Percentiles rank a stretch among this genome's conserved stretches.
Evolutionary conservation across 2,113 vertebrate genomes (phyloP).

Genomic region (Lates calcarifer): DNA sequence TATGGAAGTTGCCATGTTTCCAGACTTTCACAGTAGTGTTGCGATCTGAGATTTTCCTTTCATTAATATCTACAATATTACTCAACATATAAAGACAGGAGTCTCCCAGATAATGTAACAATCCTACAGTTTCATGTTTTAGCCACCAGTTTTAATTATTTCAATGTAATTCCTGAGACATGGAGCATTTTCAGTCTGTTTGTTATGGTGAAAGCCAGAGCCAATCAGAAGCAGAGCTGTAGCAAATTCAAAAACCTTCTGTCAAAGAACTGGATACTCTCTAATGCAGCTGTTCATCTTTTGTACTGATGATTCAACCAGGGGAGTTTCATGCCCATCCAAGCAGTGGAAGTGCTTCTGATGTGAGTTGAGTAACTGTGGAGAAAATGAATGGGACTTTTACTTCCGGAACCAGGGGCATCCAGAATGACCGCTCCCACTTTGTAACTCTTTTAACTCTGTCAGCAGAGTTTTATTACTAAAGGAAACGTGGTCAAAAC

Average conservation of each 20-base stretch:
- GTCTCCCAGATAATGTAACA: not conserved
- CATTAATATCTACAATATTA: no score
- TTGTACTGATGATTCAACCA: not conserved
- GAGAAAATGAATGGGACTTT: not conserved
- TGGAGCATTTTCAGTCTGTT: not conserved
- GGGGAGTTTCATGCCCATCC: not conserved
- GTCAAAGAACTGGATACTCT: not conserved
- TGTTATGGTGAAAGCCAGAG: not conserved
- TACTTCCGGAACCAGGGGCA: not conserved
- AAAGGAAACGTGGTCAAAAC: not conserved
- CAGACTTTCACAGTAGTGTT: not conserved
- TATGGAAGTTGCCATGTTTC: no score
- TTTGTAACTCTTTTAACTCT: not conserved
- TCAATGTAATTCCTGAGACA: not conserved
- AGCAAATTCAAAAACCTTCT: not conserved
- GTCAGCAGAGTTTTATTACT: not conserved
- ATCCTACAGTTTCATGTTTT: not conserved
- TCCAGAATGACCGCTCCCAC: not conserved
- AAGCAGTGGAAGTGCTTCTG: not conserved
- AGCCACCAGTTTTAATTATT: not conserved
- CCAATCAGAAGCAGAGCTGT: not conserved
- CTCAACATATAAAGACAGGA: no score
- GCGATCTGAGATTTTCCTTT: not conserved
- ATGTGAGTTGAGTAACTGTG: not conserved
- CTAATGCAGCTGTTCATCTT: not conserved